Evolutionary conservation across 1,140 invertebrate genomes (phyloP).

Genomic region (Drosophila persimilis): DNA sequence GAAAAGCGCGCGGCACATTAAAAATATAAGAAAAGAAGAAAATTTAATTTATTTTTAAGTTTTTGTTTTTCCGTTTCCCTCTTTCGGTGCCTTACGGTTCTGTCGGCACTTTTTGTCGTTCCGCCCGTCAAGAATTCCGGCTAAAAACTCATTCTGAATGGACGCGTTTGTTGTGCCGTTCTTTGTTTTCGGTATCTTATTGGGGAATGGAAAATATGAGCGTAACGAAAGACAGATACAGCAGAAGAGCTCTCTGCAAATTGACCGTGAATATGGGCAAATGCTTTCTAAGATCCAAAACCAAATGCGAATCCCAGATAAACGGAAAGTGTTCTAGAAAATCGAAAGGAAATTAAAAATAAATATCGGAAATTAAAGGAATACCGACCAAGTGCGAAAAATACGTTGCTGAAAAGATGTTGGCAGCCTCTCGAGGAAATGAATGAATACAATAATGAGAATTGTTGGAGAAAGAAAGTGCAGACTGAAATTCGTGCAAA

Average conservation of each 20-base stretch:
- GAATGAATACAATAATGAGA: constrained; percentile 15
- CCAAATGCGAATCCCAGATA: neutral
- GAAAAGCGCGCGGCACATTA: constrained; percentile 42
- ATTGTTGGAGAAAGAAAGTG: constrained; percentile 8
- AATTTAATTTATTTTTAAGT: constrained; percentile 80
- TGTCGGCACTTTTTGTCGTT: constrained; percentile 61
- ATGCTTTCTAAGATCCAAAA: constrained; percentile 18
- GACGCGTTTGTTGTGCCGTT: constrained; percentile 59
- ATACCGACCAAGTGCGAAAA: constrained; percentile 33
- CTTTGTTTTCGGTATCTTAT: constrained; percentile 19
- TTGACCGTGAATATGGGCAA: constrained; percentile 64
- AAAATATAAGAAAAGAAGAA: constrained; percentile 30
- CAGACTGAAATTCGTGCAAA: constrained; percentile 1
- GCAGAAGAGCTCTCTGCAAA: constrained; percentile 39
- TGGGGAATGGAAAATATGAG: constrained; percentile 39
- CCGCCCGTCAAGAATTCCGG: constrained; percentile 63
- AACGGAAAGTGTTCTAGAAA: neutral
- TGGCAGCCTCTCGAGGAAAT: constrained; percentile 17
- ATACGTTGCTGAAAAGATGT: constrained; percentile 8
- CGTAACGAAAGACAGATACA: constrained; percentile 30
- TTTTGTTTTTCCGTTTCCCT: constrained; percentile 46
- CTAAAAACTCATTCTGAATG: constrained; percentile 66
- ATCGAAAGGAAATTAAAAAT: neutral
- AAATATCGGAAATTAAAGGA: neutral
- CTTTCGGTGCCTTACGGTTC: constrained; percentile 13